Evolutionary conservation across 2,888 invertebrate species (phyloP), one percentile per base, ranked within the genome.

Genomic region (Lochmaea capreae): DNA sequence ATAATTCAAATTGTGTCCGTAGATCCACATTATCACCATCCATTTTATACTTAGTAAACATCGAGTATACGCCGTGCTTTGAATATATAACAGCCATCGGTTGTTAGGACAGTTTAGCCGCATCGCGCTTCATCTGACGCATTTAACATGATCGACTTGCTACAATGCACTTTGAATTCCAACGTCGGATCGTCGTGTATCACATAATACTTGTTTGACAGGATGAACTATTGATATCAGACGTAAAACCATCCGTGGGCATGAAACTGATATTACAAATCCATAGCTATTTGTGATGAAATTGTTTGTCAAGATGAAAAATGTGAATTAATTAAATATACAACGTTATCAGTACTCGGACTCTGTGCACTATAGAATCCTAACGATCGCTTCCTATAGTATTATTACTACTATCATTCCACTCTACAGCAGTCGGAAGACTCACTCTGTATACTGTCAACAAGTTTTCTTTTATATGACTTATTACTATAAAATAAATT

Each of bases 21-120:
- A 65, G 71, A 57, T 74, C 61, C 33, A 39, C 33, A 58, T 72
- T 73, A 75, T 75, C 75, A 72, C 49, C 74, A 70, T 46, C 46
- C 71, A 71, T 77, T 78, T 75, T 73, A 74, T 77, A 76, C 67
- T 74, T 71, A 69, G 77, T 73, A 78, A 76, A 77, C 74, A 77
- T 75, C 72, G 77, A 65, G 73, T 72, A 61, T 63, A 54, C 70
- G 39, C 62, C 77, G 76, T 78, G 77, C 68, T 70, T 66, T 66
- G 77, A 76, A 78, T 78, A 74, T 74, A 74, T 73, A 78, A 75
- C 65, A 69, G 71, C 72, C 70, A 67, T 65, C 54, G 18, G 66
- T 49, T 67, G 74, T 70, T 77, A 67, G 67, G 58, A 33, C 49
- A 73, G 72, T 70, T 72, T 59, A 33, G 26, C 16, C 33, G 26